Evolutionary conservation across 2,113 vertebrate species (phyloP).

Genomic region (Phrynosoma blainvillii): DNA sequence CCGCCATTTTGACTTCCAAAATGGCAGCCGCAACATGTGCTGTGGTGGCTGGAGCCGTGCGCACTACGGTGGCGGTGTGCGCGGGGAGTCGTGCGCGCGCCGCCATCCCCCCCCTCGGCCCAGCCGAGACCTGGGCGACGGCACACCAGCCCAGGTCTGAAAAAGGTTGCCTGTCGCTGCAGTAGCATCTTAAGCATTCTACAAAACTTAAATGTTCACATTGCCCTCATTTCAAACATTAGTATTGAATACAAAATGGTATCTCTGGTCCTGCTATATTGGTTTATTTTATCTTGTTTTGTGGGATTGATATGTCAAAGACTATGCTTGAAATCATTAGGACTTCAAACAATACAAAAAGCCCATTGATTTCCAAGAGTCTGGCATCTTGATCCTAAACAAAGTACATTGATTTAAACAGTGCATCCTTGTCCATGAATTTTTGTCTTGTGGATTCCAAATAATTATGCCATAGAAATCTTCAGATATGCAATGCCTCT

Average conservation of each 20-base stretch:
- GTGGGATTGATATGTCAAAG: not conserved
- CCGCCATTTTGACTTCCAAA: no score
- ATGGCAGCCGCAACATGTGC: no score
- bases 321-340: not conserved
- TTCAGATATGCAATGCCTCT: not conserved
- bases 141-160: no score
- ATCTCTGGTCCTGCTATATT: not conserved
- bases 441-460: not conserved
- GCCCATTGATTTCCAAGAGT: not conserved
- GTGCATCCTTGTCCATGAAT: no score
- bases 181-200: not conserved
- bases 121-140: no score
- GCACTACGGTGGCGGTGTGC: no score
- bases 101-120: no score
- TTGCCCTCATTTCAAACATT: not conserved
- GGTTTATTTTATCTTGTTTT: not conserved
- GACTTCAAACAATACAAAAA: not conserved
- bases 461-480: not conserved
- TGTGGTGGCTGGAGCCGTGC: no score
- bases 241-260: not conserved
- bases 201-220: not conserved
- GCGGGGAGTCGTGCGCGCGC: no score
- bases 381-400: not conserved
- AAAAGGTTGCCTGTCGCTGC: no score
- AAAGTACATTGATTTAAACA: not conserved